These are phyloP conservation scores for Bufotes viridis DNA, from an alignment of 2,797 vertebrate genomes.

Conservation along the genomic window DNA sequence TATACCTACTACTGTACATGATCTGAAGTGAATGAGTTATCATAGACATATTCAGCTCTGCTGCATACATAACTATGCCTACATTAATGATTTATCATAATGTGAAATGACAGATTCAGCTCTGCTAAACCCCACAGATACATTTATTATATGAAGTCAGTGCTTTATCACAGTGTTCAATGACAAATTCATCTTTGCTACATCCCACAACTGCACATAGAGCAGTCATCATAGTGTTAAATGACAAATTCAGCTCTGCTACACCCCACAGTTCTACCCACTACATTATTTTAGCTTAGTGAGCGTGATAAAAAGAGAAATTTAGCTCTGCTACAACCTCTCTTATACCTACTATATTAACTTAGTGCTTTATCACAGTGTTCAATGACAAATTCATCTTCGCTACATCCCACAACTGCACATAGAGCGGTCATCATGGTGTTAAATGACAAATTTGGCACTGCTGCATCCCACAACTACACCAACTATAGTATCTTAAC, in stretches of 20 bases:
- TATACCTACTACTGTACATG: neutral
- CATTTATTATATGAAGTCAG: too few species aligned
- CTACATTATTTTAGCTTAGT: too few species aligned
- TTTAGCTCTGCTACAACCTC: too few species aligned
- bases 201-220: too few species aligned
- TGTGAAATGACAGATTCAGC: neutral
- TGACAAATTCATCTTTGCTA: neutral
- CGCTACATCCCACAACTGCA: neutral
- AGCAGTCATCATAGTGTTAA: neutral
- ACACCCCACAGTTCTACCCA: neutral
- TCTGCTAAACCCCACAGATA: too few species aligned
- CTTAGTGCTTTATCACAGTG: neutral
- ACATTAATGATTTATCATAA: neutral
- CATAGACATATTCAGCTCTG: neutral
- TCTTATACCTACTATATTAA: neutral
- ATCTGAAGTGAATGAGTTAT: neutral
- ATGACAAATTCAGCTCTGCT: neutral
- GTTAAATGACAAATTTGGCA: too few species aligned
- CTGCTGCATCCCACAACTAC: too few species aligned
- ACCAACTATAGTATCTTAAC: neutral
- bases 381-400: neutral
- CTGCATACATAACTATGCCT: neutral
- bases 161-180: too few species aligned
- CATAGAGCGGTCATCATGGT: too few species aligned
- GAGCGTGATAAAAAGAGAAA: too few species aligned